Conservation (phyloP, 2,113 vertebrate genomes). For the Hucho hucho region DNA sequence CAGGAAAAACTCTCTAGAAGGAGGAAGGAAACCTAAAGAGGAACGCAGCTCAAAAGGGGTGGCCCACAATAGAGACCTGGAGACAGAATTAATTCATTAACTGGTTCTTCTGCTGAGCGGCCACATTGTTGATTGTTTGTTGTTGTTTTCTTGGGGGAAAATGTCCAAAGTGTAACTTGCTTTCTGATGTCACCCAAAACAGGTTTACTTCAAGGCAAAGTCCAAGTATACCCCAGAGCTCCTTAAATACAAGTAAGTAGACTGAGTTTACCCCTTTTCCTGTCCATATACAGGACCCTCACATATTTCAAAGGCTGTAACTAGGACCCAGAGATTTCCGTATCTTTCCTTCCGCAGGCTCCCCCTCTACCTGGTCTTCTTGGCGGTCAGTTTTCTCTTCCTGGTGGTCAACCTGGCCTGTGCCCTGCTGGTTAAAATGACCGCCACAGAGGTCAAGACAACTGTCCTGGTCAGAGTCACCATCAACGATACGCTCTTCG, state of each 20-base stretch:
- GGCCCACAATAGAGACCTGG: neutral
- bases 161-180: neutral
- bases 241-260: constrained; percentile 83
- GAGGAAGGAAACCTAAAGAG: no score
- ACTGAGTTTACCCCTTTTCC: neutral
- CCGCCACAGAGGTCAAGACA: constrained; percentile 75
- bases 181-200: constrained; percentile 28
- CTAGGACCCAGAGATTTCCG: neutral
- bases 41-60: neutral
- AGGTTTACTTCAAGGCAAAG: constrained; percentile 91
- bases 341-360: constrained; percentile 16
- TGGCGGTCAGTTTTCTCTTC: constrained; percentile 82
- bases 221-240: constrained; percentile 86
- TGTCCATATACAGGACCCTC: constrained; percentile 66
- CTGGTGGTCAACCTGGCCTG: constrained; percentile 86
- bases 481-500: constrained; percentile 86
- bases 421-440: constrained; percentile 82
- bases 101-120: no score
- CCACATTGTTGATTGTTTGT: no score
- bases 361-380: constrained; percentile 76
- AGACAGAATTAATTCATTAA: no score
- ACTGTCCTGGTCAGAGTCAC: constrained; percentile 84
- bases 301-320: constrained; percentile 63
- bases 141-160: no score
- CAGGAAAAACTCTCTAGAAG: no score